Evolutionary conservation across 2,113 vertebrate genomes (phyloP).

Genomic region (Bagarius yarrelli): DNA sequence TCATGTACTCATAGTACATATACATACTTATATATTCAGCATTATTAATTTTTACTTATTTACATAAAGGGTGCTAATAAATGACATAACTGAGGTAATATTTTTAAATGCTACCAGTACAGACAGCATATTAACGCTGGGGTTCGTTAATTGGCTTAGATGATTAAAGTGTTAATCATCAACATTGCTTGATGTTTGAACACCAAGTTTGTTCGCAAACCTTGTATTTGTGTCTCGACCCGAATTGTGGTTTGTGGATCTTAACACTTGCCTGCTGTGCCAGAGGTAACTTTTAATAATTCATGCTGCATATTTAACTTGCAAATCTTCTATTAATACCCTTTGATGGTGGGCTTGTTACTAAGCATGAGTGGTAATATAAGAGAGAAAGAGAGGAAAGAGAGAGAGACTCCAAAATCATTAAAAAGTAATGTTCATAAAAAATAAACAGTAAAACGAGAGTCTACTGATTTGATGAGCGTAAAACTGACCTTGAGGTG

Average conservation of each 20-base stretch:
- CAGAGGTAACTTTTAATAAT: constrained; percentile 39
- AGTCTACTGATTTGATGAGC: neutral
- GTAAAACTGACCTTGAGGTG: too few relatives aligned
- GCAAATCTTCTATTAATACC: constrained; percentile 45
- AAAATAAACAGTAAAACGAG: neutral
- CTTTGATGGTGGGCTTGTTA: constrained; percentile 20
- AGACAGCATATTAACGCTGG: neutral
- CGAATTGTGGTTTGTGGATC: constrained; percentile 9
- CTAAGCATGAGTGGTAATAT: neutral
- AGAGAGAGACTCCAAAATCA: neutral
- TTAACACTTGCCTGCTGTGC: constrained; percentile 12
- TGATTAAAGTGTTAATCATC: neutral
- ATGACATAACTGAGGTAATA: neutral
- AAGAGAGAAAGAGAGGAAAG: neutral
- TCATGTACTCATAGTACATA: too few relatives aligned
- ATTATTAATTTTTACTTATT: too few relatives aligned
- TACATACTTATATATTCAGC: too few relatives aligned
- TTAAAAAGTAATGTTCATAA: neutral
- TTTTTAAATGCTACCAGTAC: neutral
- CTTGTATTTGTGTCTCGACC: neutral
- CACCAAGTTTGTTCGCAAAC: neutral
- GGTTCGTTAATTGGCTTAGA: neutral
- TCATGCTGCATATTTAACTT: constrained; percentile 39
- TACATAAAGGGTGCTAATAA: too few relatives aligned
- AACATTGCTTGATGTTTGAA: neutral